These are phyloP conservation scores for Lithosia quadra DNA, from an alignment of 2,888 invertebrate genomes.

Conservation along the genomic window DNA sequence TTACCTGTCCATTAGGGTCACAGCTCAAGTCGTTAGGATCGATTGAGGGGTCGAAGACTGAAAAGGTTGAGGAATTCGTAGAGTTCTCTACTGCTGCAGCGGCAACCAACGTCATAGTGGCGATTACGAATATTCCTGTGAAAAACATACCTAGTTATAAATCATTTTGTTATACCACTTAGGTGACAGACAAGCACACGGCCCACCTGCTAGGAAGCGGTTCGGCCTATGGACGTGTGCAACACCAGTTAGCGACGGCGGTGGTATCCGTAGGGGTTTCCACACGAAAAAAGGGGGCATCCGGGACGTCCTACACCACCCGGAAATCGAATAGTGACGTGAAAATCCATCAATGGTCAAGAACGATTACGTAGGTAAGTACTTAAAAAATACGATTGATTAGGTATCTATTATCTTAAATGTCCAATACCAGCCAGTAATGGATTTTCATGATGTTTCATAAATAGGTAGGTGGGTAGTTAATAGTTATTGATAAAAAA, in stretches of 20 bases:
- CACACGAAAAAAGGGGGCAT: too few relatives aligned
- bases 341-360: background rate
- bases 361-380: background rate
- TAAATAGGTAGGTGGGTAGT: background rate
- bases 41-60: slow-evolving; percentile 50
- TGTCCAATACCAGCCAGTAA: background rate
- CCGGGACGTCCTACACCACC: too few relatives aligned
- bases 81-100: slow-evolving; percentile 43
- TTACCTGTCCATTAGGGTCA: slow-evolving; percentile 72
- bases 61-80: slow-evolving; percentile 4
- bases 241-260: too few relatives aligned
- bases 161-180: too few relatives aligned
- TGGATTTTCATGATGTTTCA: too few relatives aligned
- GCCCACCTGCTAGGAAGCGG: too few relatives aligned
- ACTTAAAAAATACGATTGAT: too few relatives aligned
- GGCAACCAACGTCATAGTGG: slow-evolving; percentile 26
- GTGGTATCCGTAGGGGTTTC: too few relatives aligned
- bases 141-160: background rate
- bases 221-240: too few relatives aligned
- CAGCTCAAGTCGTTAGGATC: slow-evolving; percentile 75
- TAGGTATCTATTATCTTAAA: too few relatives aligned
- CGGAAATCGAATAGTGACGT: too few relatives aligned
- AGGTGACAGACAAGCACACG: too few relatives aligned
- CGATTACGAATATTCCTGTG: slow-evolving; percentile 19
- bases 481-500: background rate